These are phyloP conservation scores for Oreochromis spilurus DNA, from an alignment of 2,113 vertebrate species.

Conservation along the genomic window DNA sequence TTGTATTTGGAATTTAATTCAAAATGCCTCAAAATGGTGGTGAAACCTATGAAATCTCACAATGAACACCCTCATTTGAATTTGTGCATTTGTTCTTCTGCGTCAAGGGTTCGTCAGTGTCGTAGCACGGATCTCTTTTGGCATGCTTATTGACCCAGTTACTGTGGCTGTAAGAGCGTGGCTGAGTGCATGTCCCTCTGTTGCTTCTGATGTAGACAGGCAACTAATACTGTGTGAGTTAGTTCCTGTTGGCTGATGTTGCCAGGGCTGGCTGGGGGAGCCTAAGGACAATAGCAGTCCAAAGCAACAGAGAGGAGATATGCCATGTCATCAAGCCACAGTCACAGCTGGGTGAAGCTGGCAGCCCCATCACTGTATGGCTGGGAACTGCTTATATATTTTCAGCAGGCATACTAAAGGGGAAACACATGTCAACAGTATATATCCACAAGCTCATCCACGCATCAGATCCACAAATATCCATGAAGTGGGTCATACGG, in stretches of 20 bases:
- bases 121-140: neutral
- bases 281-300: constrained; percentile 18
- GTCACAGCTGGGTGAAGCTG: constrained; percentile 16
- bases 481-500: neutral
- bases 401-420: neutral
- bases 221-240: constrained; percentile 10
- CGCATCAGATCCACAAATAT: neutral
- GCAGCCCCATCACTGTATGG: neutral
- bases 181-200: constrained; percentile 13
- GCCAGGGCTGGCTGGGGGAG: neutral
- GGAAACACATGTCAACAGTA: neutral
- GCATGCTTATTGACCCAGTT: constrained; percentile 30
- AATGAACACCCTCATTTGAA: neutral
- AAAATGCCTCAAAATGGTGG: neutral
- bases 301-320: neutral
- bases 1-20: neutral
- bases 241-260: constrained; percentile 9
- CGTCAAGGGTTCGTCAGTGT: neutral
- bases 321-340: constrained; percentile 15
- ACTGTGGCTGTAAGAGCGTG: neutral
- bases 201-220: constrained; percentile 23
- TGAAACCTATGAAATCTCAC: neutral
- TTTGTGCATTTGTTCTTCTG: neutral
- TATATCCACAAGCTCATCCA: neutral
- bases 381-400: neutral